Evolutionary conservation across 1,140 invertebrate species (phyloP).

Genomic region (Stratiolaelaps scimitus): DNA sequence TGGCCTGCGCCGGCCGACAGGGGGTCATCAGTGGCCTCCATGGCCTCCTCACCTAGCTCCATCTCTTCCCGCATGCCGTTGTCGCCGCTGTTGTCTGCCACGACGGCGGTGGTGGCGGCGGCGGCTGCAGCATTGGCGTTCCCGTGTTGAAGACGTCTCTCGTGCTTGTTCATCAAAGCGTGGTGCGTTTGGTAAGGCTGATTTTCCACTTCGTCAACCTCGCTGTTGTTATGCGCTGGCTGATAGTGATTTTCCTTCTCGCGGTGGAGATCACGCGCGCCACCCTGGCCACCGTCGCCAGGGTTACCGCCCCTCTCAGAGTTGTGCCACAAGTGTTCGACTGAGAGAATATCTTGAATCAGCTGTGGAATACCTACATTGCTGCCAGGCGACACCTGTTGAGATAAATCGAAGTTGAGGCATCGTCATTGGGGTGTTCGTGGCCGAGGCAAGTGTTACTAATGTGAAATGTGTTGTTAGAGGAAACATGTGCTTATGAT

Average conservation of each 20-base stretch:
- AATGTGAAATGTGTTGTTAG: no score
- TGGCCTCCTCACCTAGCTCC: conserved; percentile 30
- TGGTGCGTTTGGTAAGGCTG: conserved; percentile 32
- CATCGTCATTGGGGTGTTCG: no score
- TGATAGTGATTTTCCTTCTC: conserved; percentile 13
- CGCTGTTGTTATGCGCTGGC: no score
- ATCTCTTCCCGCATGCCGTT: conserved; percentile 12
- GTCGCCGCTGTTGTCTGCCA: conserved; percentile 30
- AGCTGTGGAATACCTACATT: conserved; percentile 35
- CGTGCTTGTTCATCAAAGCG: conserved; percentile 38
- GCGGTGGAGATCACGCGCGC: conserved; percentile 2
- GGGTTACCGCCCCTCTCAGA: conserved; percentile 47
- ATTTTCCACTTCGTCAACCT: neutral
- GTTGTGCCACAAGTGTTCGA: conserved; percentile 83
- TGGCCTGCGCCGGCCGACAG: neutral
- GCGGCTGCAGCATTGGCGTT: neutral
- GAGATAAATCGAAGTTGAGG: no score
- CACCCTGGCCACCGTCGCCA: conserved; percentile 28
- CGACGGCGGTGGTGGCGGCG: neutral
- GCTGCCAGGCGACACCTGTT: conserved; percentile 22
- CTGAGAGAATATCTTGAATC: conserved; percentile 76
- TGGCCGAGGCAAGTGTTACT: no score
- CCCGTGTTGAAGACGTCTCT: conserved; percentile 17
- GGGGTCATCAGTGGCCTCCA: conserved; percentile 46
- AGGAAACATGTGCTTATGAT: no score